Percentiles rank a stretch among this genome's conserved stretches.
These are phyloP conservation scores for Neoitamus cyanurus DNA, from an alignment of 2,888 invertebrate genomes.

Conservation along the genomic window DNA sequence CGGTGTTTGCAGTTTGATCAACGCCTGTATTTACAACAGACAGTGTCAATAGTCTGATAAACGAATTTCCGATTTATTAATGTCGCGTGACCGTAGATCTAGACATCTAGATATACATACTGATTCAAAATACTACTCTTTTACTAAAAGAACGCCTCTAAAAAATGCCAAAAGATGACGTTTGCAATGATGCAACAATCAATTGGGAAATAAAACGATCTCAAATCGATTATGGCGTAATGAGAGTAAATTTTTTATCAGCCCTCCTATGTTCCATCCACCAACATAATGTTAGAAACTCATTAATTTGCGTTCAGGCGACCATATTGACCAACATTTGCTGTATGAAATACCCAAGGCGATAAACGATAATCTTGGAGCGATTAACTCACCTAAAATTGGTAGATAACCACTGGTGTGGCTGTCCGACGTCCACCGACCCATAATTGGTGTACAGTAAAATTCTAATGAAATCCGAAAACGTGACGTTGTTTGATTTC, in stretches of 20 bases:
- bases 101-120: too few relatives aligned
- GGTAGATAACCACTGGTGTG: neutral
- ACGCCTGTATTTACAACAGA: neutral
- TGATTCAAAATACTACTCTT: too few relatives aligned
- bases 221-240: too few relatives aligned
- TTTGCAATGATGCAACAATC: too few relatives aligned
- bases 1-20: neutral
- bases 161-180: too few relatives aligned
- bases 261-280: too few relatives aligned
- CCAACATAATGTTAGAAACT: neutral
- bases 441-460: neutral
- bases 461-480: conserved; percentile 14
- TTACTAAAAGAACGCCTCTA: too few relatives aligned
- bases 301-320: neutral
- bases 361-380: conserved; percentile 1
- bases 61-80: neutral
- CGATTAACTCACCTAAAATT: conserved; percentile 4
- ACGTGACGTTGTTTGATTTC: neutral
- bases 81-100: neutral
- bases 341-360: neutral
- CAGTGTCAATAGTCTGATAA: neutral
- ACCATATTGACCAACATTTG: neutral
- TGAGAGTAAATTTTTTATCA: too few relatives aligned
- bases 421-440: neutral
- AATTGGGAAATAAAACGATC: too few relatives aligned